Evolutionary conservation across 2,888 invertebrate genomes (phyloP).

Genomic region (Aporophyla nigra): DNA sequence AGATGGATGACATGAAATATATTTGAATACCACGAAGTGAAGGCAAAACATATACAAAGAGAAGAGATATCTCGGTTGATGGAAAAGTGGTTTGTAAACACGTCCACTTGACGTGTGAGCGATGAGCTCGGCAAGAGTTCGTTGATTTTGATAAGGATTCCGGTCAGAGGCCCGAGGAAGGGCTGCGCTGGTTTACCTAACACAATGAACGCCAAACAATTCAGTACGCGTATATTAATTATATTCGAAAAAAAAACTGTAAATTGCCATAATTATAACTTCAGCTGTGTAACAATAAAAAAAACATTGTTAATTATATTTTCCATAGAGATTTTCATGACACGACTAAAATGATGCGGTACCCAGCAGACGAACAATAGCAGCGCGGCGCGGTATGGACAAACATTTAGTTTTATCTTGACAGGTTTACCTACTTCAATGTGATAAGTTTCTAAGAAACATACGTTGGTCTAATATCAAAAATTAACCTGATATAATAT

Average conservation of each 20-base stretch:
- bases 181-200: slow-evolving; percentile 43
- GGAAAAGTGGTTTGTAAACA: slow-evolving; percentile 73
- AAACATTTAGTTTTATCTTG: slow-evolving; percentile 87
- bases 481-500: slow-evolving; percentile 75
- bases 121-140: slow-evolving; percentile 70
- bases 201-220: slow-evolving; percentile 42
- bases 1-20: slow-evolving; percentile 50
- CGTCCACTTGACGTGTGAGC: slow-evolving; percentile 71
- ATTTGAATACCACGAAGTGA: slow-evolving; percentile 54
- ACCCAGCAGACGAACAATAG: slow-evolving; percentile 79
- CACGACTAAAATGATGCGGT: slow-evolving; percentile 68
- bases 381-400: slow-evolving; percentile 76
- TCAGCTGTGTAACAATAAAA: slow-evolving; percentile 60
- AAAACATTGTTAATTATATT: slow-evolving; percentile 62
- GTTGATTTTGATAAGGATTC: slow-evolving; percentile 72
- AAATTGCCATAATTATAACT: slow-evolving; percentile 48
- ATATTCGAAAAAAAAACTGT: slow-evolving; percentile 37
- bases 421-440: slow-evolving; percentile 84
- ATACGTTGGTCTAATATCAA: slow-evolving; percentile 78
- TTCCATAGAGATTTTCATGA: slow-evolving; percentile 61
- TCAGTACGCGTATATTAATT: slow-evolving; percentile 30
- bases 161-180: slow-evolving; percentile 67
- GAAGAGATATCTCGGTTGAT: slow-evolving; percentile 68
- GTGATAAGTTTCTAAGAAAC: slow-evolving; percentile 82
- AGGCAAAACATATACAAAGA: slow-evolving; percentile 57